Base-by-base conservation (phyloP, 2,888 invertebrate species). In the Drosophila siamana region DNA sequence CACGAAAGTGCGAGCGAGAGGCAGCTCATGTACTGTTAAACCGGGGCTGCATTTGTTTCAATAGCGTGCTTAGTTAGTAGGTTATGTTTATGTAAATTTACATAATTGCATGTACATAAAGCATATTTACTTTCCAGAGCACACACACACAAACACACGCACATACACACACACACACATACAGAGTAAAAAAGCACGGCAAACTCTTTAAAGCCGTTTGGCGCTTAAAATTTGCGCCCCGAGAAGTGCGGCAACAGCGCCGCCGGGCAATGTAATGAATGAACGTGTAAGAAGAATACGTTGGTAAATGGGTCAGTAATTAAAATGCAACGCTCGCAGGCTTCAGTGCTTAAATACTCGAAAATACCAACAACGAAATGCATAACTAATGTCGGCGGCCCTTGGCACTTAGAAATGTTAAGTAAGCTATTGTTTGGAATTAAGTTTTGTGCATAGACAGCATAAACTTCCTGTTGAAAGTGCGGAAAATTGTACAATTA, bases 71-170 rank as follows among this genome's bases (percentile, higher is more conserved):
- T 82, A 80, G 88, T 88, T 88, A 88, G 86, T 85, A 82, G 89
- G 89, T 89, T 85, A 85, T 89, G 86, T 86, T 89, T 89, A 88
- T 85, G 67, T 82, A 85, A 82, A 85, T 85, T 85, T 85, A 80
- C 86, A 86, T 85, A 88, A 89, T 89, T 88, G 73, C 76, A 72
- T 72, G 61, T 59, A 74, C 26, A 59, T 65, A 61, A 63, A 40
- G 38, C 60, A 67, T 66, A 67, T 64, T 61, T 66, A 78, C 60
- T 47, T 61, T 55, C 51, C 26, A 47, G 26, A 36, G 11, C 33
- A 64, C 7, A 33, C 6, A 44, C 19, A 68, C 15, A n/a, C n/a
- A n/a, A n/a, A n/a, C n/a, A n/a, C n/a, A n/a, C n/a, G n/a, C n/a
- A n/a, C n/a, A n/a, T n/a, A n/a, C n/a, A n/a, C n/a, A n/a, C n/a